Conservation (phyloP, 2,797 vertebrate species). For the Australoheros facetus region DNA sequence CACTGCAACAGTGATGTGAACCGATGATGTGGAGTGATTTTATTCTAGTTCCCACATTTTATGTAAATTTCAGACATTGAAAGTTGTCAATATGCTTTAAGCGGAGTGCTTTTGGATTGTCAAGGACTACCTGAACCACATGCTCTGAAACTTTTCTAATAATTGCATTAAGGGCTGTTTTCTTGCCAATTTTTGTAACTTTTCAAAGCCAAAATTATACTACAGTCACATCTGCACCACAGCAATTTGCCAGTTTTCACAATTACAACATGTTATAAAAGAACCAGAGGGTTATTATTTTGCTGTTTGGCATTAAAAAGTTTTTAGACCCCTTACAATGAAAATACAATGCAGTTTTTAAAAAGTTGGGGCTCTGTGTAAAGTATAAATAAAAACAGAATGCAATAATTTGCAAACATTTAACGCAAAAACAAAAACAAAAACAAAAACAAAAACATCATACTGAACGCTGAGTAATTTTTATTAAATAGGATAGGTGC, state of each 20-base stretch:
- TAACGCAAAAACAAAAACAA: not conserved
- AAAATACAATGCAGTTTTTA: not conserved
- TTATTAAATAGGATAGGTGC: not conserved
- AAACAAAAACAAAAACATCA: not conserved
- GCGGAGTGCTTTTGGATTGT: not conserved
- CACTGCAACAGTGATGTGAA: not conserved
- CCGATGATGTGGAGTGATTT: not conserved
- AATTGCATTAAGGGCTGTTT: not conserved
- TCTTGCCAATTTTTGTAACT: not conserved
- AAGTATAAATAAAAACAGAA: not conserved
- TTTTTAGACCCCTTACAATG: not conserved
- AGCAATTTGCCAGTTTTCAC: not conserved
- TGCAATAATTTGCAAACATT: not conserved
- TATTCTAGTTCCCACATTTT: not conserved
- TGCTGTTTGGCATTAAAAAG: not conserved
- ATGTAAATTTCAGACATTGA: not conserved
- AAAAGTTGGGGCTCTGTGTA: not conserved
- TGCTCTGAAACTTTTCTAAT: slow-evolving; percentile 1
- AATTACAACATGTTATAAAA: not conserved
- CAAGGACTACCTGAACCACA: not conserved
- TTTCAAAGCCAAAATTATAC: not conserved
- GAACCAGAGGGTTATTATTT: not conserved
- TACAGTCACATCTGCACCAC: not conserved
- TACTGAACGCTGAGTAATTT: not conserved
- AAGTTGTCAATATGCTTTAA: not conserved